These are phyloP conservation scores for Agapostemon virescens DNA, from an alignment of 2,888 invertebrate species.

Conservation along the genomic window DNA sequence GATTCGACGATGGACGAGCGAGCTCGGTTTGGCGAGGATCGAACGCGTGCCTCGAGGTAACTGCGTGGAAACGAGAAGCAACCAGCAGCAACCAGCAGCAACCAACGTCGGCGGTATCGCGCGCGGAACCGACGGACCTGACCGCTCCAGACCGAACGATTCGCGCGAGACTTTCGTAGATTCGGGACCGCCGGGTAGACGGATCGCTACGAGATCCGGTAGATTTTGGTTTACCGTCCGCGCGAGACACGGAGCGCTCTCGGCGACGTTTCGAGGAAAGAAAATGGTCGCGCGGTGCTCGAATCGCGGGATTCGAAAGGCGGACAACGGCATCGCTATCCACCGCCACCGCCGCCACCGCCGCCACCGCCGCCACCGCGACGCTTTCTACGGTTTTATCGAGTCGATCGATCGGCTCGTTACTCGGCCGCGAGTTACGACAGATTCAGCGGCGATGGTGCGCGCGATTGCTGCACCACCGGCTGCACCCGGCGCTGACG, in stretches of 20 bases:
- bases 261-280: neutral
- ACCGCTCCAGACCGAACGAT: neutral
- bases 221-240: neutral
- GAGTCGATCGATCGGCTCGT: constrained; percentile 43
- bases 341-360: neutral
- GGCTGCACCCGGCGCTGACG: constrained; percentile 46
- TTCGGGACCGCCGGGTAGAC: neutral
- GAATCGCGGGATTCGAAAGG: constrained; percentile 31
- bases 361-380: neutral
- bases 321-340: neutral
- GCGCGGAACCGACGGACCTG: neutral
- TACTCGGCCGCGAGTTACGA: constrained; percentile 48
- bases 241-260: neutral
- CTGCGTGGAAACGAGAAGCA: constrained; percentile 46
- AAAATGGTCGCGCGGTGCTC: neutral
- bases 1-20: constrained; percentile 3
- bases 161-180: too few relatives aligned
- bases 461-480: constrained; percentile 51
- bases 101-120: constrained; percentile 20
- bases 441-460: constrained; percentile 50
- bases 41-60: constrained; percentile 51
- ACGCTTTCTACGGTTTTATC: constrained; percentile 54
- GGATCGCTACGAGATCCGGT: neutral
- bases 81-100: constrained; percentile 45
- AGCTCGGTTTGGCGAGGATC: constrained; percentile 5